These are phyloP conservation scores for Athrips mouffetella DNA, from an alignment of 2,888 invertebrate genomes.

Conservation along the genomic window DNA sequence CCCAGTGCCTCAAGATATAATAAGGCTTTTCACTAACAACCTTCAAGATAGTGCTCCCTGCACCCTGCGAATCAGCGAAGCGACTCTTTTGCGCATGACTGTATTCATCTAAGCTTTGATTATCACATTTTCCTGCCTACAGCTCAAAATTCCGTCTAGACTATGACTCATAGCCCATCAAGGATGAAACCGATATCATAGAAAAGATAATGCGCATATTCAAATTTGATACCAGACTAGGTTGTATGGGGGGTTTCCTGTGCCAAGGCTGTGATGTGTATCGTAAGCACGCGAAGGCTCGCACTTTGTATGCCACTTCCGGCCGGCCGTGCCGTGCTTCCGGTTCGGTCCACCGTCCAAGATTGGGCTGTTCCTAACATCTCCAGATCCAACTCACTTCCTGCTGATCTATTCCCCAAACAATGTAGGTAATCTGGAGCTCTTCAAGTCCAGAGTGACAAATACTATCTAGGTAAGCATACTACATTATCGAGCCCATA, in stretches of 20 bases:
- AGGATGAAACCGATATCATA: conserved; percentile 12
- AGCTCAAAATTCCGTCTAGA: background rate
- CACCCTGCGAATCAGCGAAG: no score
- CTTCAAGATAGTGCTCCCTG: no score
- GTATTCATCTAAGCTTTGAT: background rate
- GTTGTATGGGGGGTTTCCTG: conserved; percentile 25
- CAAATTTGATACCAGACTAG: conserved; percentile 17
- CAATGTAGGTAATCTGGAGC: no score
- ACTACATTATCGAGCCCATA: no score
- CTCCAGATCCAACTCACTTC: background rate
- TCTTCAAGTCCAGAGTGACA: no score
- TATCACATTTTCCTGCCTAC: background rate
- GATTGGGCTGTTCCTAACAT: conserved; percentile 37
- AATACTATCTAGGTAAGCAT: no score
- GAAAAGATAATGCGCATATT: conserved; percentile 5
- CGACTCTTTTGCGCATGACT: background rate
- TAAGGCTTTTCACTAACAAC: no score
- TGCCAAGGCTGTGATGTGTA: conserved; percentile 24
- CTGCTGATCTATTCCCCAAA: background rate
- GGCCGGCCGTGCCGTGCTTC: conserved; percentile 43
- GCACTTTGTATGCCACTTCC: conserved; percentile 75
- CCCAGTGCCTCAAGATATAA: no score
- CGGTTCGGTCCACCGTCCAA: conserved; percentile 55
- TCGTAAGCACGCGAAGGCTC: conserved; percentile 66
- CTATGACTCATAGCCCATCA: background rate